Percentiles rank a stretch among this genome's conserved stretches.
Conservation (phyloP, 1,140 invertebrate species). For the Sinella curviseta region DNA sequence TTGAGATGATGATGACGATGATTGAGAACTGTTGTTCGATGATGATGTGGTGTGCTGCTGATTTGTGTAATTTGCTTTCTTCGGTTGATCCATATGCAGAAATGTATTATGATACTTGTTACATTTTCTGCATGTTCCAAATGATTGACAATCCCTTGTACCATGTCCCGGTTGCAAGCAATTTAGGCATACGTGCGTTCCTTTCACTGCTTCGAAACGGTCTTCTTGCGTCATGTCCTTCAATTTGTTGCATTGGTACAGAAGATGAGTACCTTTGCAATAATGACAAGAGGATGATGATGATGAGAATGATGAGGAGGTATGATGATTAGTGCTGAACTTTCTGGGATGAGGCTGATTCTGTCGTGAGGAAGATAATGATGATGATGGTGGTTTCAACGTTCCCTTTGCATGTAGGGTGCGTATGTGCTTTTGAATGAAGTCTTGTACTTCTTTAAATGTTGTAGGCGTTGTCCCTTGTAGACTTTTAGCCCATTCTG, state of each 20-base stretch:
- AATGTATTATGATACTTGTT: background rate
- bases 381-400: background rate
- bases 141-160: background rate
- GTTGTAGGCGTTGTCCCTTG: background rate
- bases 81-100: background rate
- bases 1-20: background rate
- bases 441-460: slow-evolving; percentile 3
- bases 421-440: background rate
- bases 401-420: background rate
- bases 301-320: too few relatives aligned
- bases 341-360: background rate
- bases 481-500: background rate
- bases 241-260: slow-evolving; percentile 22
- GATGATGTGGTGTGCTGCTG: background rate
- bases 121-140: slow-evolving; percentile 11
- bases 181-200: background rate
- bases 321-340: background rate
- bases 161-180: background rate
- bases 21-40: background rate
- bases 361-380: background rate
- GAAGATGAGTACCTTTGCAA: background rate
- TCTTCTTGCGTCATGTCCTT: background rate
- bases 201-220: background rate
- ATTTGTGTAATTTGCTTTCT: background rate
- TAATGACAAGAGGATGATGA: background rate